Conservation (phyloP, 2,888 invertebrate genomes). For the Tortricodes alternella region DNA sequence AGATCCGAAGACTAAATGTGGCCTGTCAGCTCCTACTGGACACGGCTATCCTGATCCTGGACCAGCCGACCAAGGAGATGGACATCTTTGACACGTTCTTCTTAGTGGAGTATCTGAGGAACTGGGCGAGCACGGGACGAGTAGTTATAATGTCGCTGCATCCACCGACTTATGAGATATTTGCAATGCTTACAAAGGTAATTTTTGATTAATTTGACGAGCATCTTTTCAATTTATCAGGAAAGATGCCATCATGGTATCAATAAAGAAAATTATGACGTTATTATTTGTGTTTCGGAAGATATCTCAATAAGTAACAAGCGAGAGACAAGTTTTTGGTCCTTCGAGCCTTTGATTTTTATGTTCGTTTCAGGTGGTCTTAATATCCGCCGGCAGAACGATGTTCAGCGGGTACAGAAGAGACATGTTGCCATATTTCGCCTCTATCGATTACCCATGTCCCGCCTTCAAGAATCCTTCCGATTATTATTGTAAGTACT, state of each 20-base stretch:
- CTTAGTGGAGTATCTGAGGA: constrained; percentile 94
- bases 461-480: constrained; percentile 98
- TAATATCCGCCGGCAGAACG: constrained; percentile 94
- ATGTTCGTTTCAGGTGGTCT: constrained; percentile 80
- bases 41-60: constrained; percentile 92
- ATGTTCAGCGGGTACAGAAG: constrained; percentile 95
- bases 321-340: not conserved
- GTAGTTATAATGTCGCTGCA: constrained; percentile 95
- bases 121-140: constrained; percentile 92
- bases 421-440: constrained; percentile 97
- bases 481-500: constrained; percentile 94
- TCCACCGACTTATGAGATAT: constrained; percentile 97
- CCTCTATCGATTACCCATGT: constrained; percentile 94
- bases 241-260: no score
- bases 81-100: constrained; percentile 98
- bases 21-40: constrained; percentile 94
- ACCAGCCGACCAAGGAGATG: constrained; percentile 94
- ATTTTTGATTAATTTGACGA: not conserved
- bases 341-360: constrained; percentile 1
- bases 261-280: no score
- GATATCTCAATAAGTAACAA: not conserved
- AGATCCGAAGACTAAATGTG: constrained; percentile 92
- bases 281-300: no score
- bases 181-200: constrained; percentile 93
- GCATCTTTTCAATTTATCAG: no score